Evolutionary conservation across 2,113 vertebrate genomes (phyloP).

Genomic region (Heteronetta atricapilla): DNA sequence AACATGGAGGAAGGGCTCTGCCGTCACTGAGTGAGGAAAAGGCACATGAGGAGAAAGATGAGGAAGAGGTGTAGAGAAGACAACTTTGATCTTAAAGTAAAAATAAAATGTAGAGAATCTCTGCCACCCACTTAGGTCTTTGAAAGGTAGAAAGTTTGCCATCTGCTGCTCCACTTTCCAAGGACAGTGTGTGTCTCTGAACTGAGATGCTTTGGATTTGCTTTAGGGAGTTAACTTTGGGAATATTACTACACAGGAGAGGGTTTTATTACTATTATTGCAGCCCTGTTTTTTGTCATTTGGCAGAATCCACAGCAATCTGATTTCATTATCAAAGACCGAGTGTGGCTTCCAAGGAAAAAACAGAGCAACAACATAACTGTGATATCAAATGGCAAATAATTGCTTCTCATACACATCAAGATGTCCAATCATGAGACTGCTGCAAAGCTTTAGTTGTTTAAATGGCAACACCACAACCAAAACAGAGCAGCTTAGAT

Average conservation of each 20-base stretch:
- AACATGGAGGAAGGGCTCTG: neutral
- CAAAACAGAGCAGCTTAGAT: neutral
- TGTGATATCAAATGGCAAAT: neutral
- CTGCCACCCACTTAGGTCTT: neutral
- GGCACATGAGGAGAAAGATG: accelerated
- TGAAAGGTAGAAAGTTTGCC: neutral
- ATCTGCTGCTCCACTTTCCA: neutral
- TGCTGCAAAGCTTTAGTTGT: neutral
- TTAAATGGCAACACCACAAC: neutral
- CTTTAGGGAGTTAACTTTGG: neutral
- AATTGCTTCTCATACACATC: neutral
- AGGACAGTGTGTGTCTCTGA: neutral
- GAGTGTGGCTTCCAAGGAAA: neutral
- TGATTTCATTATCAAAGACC: neutral
- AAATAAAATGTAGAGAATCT: neutral
- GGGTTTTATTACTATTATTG: neutral
- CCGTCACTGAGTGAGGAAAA: neutral
- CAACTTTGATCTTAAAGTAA: neutral
- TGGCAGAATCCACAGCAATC: neutral
- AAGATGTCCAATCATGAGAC: neutral
- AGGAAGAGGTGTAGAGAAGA: neutral
- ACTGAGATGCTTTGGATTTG: neutral
- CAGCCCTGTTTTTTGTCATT: neutral
- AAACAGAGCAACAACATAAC: neutral
- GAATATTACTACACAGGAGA: neutral